Evolutionary conservation across 2,888 invertebrate species (phyloP).

Genomic region (Cremastobaeus sp.): DNA sequence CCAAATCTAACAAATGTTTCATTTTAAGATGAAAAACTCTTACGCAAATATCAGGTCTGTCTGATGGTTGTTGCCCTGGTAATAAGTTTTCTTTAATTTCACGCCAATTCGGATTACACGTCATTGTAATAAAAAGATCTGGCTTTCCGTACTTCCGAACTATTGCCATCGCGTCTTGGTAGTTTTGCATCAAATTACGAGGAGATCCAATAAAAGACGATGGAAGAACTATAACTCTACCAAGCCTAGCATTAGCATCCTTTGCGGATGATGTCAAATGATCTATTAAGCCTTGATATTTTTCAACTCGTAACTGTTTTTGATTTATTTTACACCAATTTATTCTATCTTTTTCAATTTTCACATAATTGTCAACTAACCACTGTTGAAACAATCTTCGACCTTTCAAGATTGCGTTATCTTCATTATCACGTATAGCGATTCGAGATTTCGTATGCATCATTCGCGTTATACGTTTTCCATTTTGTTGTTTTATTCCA

Average conservation of each 20-base stretch:
- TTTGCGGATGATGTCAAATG: neutral
- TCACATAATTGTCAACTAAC: neutral
- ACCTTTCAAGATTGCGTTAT: neutral
- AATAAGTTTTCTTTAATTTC: no score
- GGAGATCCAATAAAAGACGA: neutral
- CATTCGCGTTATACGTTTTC: no score
- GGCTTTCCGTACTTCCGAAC: neutral
- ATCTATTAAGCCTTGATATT: neutral
- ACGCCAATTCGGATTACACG: no score
- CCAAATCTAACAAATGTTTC: slow-evolving; percentile 1
- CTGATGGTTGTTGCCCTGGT: neutral
- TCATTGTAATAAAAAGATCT: no score
- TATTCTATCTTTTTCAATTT: neutral
- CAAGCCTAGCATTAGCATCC: neutral
- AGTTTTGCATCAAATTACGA: neutral
- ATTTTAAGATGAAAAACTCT: neutral
- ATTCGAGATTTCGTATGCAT: neutral
- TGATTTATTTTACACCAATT: neutral
- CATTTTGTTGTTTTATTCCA: neutral
- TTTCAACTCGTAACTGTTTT: neutral
- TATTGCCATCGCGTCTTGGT: neutral
- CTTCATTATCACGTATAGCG: neutral
- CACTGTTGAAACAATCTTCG: neutral
- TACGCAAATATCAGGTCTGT: neutral
- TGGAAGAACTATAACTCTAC: neutral